phyloP scores from a whole-genome alignment of 37 sponge, comb jelly and placozoan genomes.

The Oscarella lobularis region DNA sequence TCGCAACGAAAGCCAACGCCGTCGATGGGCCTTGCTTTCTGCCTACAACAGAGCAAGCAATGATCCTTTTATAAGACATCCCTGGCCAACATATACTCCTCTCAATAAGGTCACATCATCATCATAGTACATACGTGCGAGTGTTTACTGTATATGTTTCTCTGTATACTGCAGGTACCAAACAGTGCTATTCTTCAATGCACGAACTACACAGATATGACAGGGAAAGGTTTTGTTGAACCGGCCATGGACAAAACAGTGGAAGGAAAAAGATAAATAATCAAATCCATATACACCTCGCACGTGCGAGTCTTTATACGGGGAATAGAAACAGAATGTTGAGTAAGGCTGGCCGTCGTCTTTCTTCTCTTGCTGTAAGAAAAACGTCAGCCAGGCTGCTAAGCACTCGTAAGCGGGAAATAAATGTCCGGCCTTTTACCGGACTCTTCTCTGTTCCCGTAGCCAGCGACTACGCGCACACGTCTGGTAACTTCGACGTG shows the following conservation, averaged over 20 bases:
- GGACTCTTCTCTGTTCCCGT: too few relatives aligned
- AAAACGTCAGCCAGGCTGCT: too few relatives aligned
- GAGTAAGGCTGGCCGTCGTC: too few relatives aligned
- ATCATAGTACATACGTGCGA: too few relatives aligned
- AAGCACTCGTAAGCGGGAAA: too few relatives aligned
- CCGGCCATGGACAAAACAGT: slow-evolving; percentile 10
- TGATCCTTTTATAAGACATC: slow-evolving; percentile 42
- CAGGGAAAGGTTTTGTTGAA: slow-evolving; percentile 49
- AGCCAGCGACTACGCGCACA: too few relatives aligned
- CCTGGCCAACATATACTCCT: slow-evolving; percentile 69
- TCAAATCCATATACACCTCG: too few relatives aligned
- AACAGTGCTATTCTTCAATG: slow-evolving; percentile 45
- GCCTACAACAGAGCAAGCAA: slow-evolving; percentile 82
- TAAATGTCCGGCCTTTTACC: too few relatives aligned
- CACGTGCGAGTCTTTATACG: too few relatives aligned
- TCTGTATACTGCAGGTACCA: slow-evolving; percentile 15
- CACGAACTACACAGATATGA: slow-evolving; percentile 13
- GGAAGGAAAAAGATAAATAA: background rate
- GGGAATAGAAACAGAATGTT: too few relatives aligned
- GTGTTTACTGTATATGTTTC: too few relatives aligned
- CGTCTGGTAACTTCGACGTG: slow-evolving; percentile 18
- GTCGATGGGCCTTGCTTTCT: slow-evolving; percentile 80
- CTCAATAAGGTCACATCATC: slow-evolving; percentile 20
- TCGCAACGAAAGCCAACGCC: slow-evolving; percentile 60
- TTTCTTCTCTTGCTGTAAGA: too few relatives aligned